Percentiles rank a stretch among this genome's conserved stretches.
Evolutionary conservation across 2,113 vertebrate species (phyloP).

Genomic region (Pseudorhombus dupliciocellatus): DNA sequence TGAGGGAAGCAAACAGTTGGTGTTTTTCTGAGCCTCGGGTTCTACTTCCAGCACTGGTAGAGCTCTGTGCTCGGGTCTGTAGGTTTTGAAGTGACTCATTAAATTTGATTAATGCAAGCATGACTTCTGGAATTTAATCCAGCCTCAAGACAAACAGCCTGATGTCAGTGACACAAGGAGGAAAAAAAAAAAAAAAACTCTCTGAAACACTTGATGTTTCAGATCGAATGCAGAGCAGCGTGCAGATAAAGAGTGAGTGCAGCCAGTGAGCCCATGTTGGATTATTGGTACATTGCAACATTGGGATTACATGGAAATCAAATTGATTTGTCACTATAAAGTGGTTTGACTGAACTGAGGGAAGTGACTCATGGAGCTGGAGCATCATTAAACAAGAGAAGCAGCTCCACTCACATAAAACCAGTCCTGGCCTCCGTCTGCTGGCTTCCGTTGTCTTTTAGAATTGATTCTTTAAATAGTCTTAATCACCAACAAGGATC

Average conservation of each 20-base stretch:
- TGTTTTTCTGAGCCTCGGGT: no score
- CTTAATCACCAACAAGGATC: no score
- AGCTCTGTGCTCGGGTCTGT: background rate
- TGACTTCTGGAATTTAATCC: background rate
- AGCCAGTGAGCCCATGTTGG: background rate
- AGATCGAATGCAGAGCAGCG: no score
- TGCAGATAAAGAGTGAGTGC: background rate
- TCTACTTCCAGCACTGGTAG: no score
- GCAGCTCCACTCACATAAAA: no score
- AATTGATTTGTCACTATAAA: background rate
- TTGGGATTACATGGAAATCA: background rate
- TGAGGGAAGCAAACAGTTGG: background rate
- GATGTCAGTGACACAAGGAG: background rate
- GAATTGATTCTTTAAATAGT: no score
- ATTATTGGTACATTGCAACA: background rate
- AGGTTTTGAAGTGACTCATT: background rate
- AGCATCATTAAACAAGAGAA: no score
- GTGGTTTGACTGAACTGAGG: background rate
- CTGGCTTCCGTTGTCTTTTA: no score
- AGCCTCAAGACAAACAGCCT: background rate
- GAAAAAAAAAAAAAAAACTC: no score
- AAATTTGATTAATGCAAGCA: background rate
- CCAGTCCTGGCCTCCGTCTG: no score
- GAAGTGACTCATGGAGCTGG: no score
- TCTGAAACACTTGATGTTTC: no score